Base-by-base conservation (phyloP, 2,797 vertebrate species). In the Spinibarbus caldwelli region DNA sequence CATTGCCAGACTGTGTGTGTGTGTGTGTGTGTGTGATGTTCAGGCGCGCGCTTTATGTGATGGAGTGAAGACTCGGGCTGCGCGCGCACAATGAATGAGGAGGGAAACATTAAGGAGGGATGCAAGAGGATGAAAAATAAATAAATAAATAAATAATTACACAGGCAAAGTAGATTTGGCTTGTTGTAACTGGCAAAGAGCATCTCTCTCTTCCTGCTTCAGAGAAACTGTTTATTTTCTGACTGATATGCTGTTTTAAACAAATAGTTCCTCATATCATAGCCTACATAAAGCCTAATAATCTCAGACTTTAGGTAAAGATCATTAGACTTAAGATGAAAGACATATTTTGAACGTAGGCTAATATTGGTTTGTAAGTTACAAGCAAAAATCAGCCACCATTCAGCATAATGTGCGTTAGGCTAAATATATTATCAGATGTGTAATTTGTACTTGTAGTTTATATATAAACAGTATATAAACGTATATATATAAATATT, bases 31-130 rank as follows among this genome's bases (percentile, higher is more conserved):
- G n/a, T 14, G 88, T 85, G 87, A 90, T 89, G 92, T 93, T 91
- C 92, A 93, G 92, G 93, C 82, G 88, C 73, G 84, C 87, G 89
- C 87, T 90, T 90, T 88, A 82, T 89, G 86, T 86, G 88, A 90
- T 87, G n/a, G n/a, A n/a, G n/a, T n/a, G 91, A 89, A 92, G 90
- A 90, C 92, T 88, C 91, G 78, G 87, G 90, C 92, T 92, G 91
- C 92, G 92, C 91, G 91, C 91, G 92, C 92, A 90, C 93, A 86
- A n/a, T 67, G 26, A 80, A 77, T 90, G 88, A 92, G 78, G 88
- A 78, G 84, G 72, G 76, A 43, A 77, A 36, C 67, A 64, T 43
- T 26, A 45, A 26, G 76, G 66, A 76, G 83, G 73, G 45, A 76
- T 72, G 64, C 43, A 47, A 86, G 88, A 78, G 62, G 76, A 36